phyloP scores from a whole-genome alignment of 2,113 vertebrate genomes.

The Brienomyrus longianalis region DNA sequence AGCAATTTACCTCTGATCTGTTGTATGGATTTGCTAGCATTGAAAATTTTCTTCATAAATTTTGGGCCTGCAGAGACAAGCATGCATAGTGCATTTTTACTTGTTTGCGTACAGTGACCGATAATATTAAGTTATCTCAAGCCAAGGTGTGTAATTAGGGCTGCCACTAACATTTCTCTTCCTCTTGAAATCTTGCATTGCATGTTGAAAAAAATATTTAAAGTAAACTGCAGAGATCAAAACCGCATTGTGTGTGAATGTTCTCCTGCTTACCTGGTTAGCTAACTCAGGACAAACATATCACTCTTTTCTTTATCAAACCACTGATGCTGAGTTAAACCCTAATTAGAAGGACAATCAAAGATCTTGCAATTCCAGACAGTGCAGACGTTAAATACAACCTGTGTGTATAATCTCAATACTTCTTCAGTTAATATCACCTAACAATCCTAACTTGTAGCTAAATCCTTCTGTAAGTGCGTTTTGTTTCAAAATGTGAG shows the following conservation, averaged over 20 bases:
- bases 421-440: background rate
- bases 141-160: background rate
- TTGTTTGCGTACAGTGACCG: background rate
- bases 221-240: background rate
- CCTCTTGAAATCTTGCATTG: background rate
- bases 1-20: constrained; percentile 27
- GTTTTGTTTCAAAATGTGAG: background rate
- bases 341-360: background rate
- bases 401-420: background rate
- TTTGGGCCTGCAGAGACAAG: constrained; percentile 40
- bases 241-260: background rate
- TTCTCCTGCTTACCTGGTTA: background rate
- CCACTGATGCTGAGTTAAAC: background rate
- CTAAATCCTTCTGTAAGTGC: background rate
- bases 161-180: background rate
- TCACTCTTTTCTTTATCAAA: background rate
- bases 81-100: constrained; percentile 14
- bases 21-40: constrained; percentile 35
- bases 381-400: background rate
- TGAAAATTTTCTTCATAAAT: constrained; percentile 29
- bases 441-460: background rate
- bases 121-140: background rate
- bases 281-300: background rate
- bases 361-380: background rate
- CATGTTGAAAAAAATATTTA: background rate